A percentile compares a stretch with the other conserved stretches of the same genome.
Evolutionary conservation across 1,140 invertebrate species (phyloP).

Genomic region (Berghia stephanieae): DNA sequence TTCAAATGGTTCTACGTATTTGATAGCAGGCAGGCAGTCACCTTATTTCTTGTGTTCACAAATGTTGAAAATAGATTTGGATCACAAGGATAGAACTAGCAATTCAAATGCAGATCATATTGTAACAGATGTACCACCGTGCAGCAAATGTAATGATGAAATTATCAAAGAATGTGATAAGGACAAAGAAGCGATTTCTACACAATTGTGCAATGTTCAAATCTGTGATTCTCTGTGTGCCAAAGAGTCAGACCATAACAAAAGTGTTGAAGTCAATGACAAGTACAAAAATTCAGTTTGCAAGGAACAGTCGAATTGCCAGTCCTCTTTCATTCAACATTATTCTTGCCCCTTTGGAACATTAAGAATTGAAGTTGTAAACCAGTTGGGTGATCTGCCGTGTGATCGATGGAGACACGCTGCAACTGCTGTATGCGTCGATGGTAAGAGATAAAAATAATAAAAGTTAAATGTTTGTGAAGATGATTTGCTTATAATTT

Average conservation of each 20-base stretch:
- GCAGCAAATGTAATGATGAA: not conserved
- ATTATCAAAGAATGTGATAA: not conserved
- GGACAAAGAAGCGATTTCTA: too few species aligned
- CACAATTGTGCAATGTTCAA: too few species aligned
- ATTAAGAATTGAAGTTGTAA: constrained; percentile 32
- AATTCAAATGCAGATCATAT: not conserved
- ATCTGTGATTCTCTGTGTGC: too few species aligned
- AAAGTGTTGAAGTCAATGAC: too few species aligned
- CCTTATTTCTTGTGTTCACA: constrained; percentile 52
- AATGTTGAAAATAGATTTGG: constrained; percentile 32
- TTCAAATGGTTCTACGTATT: constrained; percentile 43
- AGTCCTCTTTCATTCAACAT: not conserved
- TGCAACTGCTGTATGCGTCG: constrained; percentile 42
- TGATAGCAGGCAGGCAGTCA: constrained; percentile 58
- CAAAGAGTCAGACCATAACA: too few species aligned
- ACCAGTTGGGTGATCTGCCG: constrained; percentile 47
- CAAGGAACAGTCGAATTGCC: too few species aligned
- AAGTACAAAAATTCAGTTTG: too few species aligned
- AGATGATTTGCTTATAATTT: not conserved
- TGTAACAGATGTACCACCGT: not conserved
- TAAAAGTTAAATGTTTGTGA: not conserved
- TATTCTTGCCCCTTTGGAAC: constrained; percentile 2
- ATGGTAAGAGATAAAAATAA: constrained; percentile 39
- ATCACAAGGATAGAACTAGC: too few species aligned
- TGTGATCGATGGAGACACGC: constrained; percentile 64